phyloP scores from a whole-genome alignment of 2,888 invertebrate species.

The Pelosia muscerda region DNA sequence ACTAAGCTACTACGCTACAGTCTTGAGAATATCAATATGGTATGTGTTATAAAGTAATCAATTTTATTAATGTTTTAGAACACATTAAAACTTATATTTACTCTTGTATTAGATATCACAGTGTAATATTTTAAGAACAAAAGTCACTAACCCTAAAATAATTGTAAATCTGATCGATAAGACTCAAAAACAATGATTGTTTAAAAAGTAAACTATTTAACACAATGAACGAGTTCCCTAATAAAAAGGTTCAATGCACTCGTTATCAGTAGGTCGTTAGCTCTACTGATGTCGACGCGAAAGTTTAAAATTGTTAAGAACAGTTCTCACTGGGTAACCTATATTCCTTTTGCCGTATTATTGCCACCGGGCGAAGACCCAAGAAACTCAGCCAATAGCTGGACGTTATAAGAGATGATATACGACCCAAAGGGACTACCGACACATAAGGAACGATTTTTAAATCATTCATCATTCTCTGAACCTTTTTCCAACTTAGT shows the following conservation, averaged over 20 bases:
- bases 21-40: too few species aligned
- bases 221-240: constrained; percentile 19
- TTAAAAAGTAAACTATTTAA: constrained; percentile 14
- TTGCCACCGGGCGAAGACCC: too few species aligned
- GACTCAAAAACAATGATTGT: background rate
- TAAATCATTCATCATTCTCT: too few species aligned
- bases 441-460: too few species aligned
- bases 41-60: background rate
- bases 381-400: too few species aligned
- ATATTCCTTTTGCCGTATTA: background rate
- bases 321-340: background rate
- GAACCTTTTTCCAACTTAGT: too few species aligned
- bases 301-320: constrained; percentile 27
- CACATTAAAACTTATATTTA: background rate
- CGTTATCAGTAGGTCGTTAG: constrained; percentile 41
- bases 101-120: background rate
- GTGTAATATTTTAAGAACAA: background rate
- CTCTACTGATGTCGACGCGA: constrained; percentile 28
- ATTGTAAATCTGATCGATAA: background rate
- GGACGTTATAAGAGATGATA: too few species aligned
- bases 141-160: background rate
- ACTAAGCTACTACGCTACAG: too few species aligned
- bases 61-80: background rate
- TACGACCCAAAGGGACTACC: too few species aligned
- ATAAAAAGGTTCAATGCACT: constrained; percentile 42